phyloP scores from a whole-genome alignment of 2,888 invertebrate genomes.

The Sialis fuliginosa region DNA sequence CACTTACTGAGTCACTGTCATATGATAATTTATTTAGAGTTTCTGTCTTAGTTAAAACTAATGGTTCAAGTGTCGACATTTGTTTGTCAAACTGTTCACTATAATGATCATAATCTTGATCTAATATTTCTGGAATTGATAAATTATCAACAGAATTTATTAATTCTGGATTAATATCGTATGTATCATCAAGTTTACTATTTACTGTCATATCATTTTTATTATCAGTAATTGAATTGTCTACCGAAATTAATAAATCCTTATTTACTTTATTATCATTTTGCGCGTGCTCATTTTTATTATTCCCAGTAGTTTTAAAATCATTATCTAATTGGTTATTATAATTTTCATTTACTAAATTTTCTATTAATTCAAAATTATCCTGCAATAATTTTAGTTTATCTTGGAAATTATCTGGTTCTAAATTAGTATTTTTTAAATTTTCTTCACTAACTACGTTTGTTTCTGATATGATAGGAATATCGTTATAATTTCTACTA shows the following conservation, averaged over 20 bases:
- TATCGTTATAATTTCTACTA: background rate
- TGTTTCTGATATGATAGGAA: background rate
- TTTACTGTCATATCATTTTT: too few relatives aligned
- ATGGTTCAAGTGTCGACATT: constrained; percentile 28
- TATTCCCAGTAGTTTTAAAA: constrained; percentile 7
- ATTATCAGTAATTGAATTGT: background rate
- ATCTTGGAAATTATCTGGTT: constrained; percentile 25
- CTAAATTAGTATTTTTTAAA: background rate
- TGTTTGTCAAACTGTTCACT: constrained; percentile 33
- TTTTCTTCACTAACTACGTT: background rate
- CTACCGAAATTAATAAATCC: constrained; percentile 8
- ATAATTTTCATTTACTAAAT: constrained; percentile 18
- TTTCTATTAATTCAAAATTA: constrained; percentile 23
- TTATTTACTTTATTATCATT: constrained; percentile 2
- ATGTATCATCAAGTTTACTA: too few relatives aligned
- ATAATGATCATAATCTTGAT: constrained; percentile 23
- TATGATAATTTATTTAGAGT: constrained; percentile 30
- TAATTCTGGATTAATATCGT: constrained; percentile 34
- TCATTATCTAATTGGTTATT: constrained; percentile 10
- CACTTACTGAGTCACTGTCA: constrained; percentile 35
- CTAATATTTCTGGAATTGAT: constrained; percentile 28
- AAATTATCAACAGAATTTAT: constrained; percentile 56
- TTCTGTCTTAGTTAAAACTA: constrained; percentile 1
- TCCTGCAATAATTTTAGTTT: constrained; percentile 14
- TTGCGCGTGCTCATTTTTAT: constrained; percentile 7